Evolutionary conservation across 2,797 vertebrate species (phyloP).

Genomic region (Crocodylus rhombifer): DNA sequence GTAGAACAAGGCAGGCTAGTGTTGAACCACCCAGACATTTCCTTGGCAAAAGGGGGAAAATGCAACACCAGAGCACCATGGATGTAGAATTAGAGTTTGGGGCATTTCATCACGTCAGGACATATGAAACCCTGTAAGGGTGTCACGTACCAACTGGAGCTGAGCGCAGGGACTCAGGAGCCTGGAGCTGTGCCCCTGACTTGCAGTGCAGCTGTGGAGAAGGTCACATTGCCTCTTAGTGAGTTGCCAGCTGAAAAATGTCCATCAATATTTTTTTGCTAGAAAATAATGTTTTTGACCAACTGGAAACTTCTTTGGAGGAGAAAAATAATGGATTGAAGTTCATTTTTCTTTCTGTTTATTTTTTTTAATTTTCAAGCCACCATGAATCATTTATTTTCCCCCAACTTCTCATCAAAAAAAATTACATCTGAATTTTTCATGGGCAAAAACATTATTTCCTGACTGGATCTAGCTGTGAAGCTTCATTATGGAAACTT

Average conservation of each 20-base stretch:
- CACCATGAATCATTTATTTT: not conserved
- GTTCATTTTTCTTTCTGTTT: not conserved
- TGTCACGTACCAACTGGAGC: not conserved
- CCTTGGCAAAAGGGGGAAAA: not conserved
- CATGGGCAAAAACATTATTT: slow-evolving; percentile 6
- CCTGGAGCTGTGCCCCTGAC: not conserved
- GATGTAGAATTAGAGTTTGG: not conserved
- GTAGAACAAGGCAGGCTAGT: too few species aligned
- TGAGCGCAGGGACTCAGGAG: not conserved
- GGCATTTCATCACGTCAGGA: not conserved
- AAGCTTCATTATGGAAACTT: slow-evolving; percentile 4
- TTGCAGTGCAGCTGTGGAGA: not conserved
- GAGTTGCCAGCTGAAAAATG: not conserved
- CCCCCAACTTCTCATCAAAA: not conserved
- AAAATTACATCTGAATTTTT: not conserved
- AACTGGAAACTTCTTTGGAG: not conserved
- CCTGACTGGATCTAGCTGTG: not conserved
- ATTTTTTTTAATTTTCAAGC: not conserved
- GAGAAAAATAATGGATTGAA: not conserved
- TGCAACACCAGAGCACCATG: not conserved
- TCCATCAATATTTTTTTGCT: not conserved
- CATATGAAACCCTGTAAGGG: not conserved
- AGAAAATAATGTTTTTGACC: not conserved
- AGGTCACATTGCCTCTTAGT: not conserved
- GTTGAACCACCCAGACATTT: not conserved